Conservation (phyloP, 2,888 invertebrate species). For the Rhamnusium bicolor region DNA sequence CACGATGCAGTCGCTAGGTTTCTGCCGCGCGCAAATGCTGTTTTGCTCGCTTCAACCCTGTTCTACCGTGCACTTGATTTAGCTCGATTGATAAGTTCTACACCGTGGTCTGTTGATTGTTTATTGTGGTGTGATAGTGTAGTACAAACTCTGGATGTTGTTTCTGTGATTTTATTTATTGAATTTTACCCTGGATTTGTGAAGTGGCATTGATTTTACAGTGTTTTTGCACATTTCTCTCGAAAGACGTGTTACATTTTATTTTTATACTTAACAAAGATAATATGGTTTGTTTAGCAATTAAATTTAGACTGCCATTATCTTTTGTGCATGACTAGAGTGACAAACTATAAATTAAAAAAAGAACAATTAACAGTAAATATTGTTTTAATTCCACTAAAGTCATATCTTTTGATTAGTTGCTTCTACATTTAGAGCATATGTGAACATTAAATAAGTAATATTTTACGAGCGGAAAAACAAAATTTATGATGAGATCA, state of each 20-base stretch:
- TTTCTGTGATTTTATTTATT: background rate
- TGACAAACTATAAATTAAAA: slow-evolving; percentile 25
- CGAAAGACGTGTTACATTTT: slow-evolving; percentile 2
- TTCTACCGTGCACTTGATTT: slow-evolving; percentile 35
- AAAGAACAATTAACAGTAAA: slow-evolving; percentile 25
- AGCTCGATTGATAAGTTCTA: slow-evolving; percentile 43
- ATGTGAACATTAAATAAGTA: background rate
- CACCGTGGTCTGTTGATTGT: slow-evolving; percentile 8
- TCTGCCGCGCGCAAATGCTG: slow-evolving; percentile 46
- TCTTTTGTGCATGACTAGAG: slow-evolving; percentile 27
- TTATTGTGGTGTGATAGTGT: slow-evolving; percentile 21
- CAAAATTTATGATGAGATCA: too few species aligned
- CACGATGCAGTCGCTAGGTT: slow-evolving; percentile 42
- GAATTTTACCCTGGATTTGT: background rate
- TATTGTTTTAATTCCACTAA: slow-evolving; percentile 12
- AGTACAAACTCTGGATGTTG: slow-evolving; percentile 8
- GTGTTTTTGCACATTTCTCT: background rate
- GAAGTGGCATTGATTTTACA: slow-evolving; percentile 9
- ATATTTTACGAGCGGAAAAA: too few species aligned
- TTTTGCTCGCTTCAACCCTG: slow-evolving; percentile 27
- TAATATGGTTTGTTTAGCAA: slow-evolving; percentile 26
- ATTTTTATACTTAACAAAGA: slow-evolving; percentile 21
- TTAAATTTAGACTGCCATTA: slow-evolving; percentile 20
- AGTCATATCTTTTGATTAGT: background rate
- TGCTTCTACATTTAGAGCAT: background rate